Percentiles rank a stretch among this genome's conserved stretches.
These are phyloP conservation scores for Vireo griseus DNA, from an alignment of 2,797 vertebrate species.

Conservation along the genomic window DNA sequence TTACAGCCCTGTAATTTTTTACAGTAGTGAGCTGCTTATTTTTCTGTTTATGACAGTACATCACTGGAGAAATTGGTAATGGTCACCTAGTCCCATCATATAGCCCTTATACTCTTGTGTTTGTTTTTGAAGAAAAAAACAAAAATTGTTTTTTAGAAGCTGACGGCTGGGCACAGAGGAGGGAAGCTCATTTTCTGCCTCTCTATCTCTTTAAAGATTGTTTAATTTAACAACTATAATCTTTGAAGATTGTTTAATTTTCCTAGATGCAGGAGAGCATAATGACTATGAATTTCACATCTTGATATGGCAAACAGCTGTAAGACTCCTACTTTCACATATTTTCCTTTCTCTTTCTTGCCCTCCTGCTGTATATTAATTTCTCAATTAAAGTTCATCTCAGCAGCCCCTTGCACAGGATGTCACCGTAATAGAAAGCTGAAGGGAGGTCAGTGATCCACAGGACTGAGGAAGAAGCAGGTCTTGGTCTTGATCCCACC, in stretches of 20 bases:
- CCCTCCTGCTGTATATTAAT: background rate
- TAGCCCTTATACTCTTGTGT: background rate
- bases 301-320: background rate
- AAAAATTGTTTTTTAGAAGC: background rate
- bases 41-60: background rate
- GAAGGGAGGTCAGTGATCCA: background rate
- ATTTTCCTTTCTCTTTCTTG: background rate
- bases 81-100: background rate
- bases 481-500: background rate
- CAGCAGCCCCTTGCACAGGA: background rate
- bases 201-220: background rate
- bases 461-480: background rate
- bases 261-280: background rate
- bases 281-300: background rate
- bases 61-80: background rate
- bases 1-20: slow-evolving; percentile 64
- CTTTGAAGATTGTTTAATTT: background rate
- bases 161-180: background rate
- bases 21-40: slow-evolving; percentile 41
- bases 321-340: background rate
- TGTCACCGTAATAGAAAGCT: background rate
- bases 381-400: background rate
- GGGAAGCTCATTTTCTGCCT: background rate
- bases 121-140: background rate
- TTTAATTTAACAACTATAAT: background rate